Evolutionary conservation across 2,888 invertebrate species (phyloP).

Genomic region (Euproctis similis): DNA sequence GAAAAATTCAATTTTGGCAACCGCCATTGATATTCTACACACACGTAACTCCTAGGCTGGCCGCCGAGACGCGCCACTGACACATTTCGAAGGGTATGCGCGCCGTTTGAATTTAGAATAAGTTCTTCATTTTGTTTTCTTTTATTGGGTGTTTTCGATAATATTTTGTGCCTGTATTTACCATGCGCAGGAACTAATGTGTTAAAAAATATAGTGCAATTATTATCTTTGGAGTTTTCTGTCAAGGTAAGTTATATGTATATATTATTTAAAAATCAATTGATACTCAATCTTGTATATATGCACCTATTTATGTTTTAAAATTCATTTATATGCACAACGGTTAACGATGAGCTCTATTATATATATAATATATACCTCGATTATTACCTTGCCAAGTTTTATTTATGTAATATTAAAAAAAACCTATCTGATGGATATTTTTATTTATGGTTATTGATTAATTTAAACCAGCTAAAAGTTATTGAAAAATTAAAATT

Average conservation of each 20-base stretch:
- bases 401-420: too few species aligned
- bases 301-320: too few species aligned
- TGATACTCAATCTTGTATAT: too few species aligned
- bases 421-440: too few species aligned
- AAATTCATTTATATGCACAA: constrained; percentile 27
- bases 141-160: constrained; percentile 43
- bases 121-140: constrained; percentile 45
- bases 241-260: constrained; percentile 52
- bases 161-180: constrained; percentile 44
- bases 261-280: too few species aligned
- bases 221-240: constrained; percentile 29
- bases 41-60: constrained; percentile 64
- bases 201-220: constrained; percentile 25
- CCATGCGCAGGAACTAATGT: constrained; percentile 39
- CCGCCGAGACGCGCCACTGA: constrained; percentile 69
- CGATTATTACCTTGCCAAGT: too few species aligned
- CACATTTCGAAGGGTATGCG: constrained; percentile 69
- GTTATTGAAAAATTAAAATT: too few species aligned
- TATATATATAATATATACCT: too few species aligned
- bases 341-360: constrained; percentile 21
- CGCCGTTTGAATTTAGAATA: constrained; percentile 70
- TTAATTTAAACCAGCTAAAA: too few species aligned
- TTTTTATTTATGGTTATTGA: too few species aligned
- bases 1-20: constrained; percentile 49
- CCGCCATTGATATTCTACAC: constrained; percentile 49